These are phyloP conservation scores for Tethea ocularis DNA, from an alignment of 2,888 invertebrate genomes.

Conservation along the genomic window DNA sequence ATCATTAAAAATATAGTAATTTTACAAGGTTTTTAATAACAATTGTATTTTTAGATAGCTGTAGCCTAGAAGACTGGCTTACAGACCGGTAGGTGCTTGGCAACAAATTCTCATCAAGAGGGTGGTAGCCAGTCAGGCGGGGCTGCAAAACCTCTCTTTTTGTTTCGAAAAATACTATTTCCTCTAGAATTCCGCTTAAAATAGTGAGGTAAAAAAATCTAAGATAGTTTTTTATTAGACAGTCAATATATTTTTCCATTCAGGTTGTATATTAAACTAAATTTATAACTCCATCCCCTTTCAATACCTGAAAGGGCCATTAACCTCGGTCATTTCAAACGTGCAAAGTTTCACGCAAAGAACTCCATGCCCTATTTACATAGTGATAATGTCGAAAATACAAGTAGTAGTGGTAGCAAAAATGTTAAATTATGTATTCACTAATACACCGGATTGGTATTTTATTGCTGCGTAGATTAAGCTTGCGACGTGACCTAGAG, in stretches of 20 bases:
- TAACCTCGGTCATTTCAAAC: conserved; percentile 1
- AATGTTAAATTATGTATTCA: conserved; percentile 11
- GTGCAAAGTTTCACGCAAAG: background rate
- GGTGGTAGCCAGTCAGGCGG: too few relatives aligned
- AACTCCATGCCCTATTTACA: background rate
- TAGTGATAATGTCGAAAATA: background rate
- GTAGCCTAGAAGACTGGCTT: too few relatives aligned
- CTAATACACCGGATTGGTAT: conserved; percentile 11
- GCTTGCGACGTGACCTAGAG: conserved; percentile 6
- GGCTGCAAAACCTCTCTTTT: too few relatives aligned
- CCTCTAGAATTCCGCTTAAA: too few relatives aligned
- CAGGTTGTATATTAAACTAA: background rate
- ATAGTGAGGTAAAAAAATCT: too few relatives aligned
- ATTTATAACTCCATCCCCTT: background rate
- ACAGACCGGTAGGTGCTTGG: too few relatives aligned
- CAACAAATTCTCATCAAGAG: too few relatives aligned
- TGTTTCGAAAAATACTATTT: too few relatives aligned
- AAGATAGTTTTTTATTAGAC: background rate
- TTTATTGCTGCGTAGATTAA: conserved; percentile 11
- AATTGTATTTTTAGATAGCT: too few relatives aligned
- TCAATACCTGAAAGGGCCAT: conserved; percentile 9
- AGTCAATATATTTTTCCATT: background rate
- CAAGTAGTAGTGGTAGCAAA: background rate
- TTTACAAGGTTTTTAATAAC: too few relatives aligned
- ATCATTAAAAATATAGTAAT: too few relatives aligned